Conservation (phyloP, 2,797 vertebrate genomes). For the Loriculus beryllinus region DNA sequence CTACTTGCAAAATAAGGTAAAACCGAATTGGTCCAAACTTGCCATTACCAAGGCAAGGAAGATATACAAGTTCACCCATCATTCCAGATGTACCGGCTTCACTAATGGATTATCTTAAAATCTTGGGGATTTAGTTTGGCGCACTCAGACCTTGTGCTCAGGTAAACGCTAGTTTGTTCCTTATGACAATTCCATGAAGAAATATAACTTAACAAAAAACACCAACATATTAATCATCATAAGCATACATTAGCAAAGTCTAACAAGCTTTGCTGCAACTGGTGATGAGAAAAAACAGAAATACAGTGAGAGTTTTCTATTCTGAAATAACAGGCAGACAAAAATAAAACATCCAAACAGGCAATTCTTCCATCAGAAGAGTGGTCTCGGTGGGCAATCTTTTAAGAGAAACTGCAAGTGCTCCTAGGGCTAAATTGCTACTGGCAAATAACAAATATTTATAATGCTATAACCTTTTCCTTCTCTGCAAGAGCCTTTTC, state of each 20-base stretch:
- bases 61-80: background rate
- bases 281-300: background rate
- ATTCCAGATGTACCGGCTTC: background rate
- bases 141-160: background rate
- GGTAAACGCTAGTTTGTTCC: background rate
- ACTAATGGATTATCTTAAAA: background rate
- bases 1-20: background rate
- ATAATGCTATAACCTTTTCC: constrained; percentile 78
- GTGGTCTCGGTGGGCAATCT: background rate
- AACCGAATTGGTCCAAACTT: background rate
- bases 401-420: background rate
- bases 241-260: background rate
- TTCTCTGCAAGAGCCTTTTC: constrained; percentile 85
- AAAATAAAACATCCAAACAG: background rate
- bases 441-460: background rate
- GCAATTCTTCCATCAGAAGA: background rate
- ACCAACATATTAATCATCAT: background rate
- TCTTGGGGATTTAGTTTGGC: background rate
- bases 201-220: background rate
- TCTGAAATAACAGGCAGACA: background rate
- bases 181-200: background rate
- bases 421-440: background rate
- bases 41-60: background rate
- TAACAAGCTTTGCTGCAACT: background rate
- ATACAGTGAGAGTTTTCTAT: background rate